Evolutionary conservation across 2,888 invertebrate genomes (phyloP), one percentile per base, ranked within the genome.

Genomic region (Nomada fucata): DNA sequence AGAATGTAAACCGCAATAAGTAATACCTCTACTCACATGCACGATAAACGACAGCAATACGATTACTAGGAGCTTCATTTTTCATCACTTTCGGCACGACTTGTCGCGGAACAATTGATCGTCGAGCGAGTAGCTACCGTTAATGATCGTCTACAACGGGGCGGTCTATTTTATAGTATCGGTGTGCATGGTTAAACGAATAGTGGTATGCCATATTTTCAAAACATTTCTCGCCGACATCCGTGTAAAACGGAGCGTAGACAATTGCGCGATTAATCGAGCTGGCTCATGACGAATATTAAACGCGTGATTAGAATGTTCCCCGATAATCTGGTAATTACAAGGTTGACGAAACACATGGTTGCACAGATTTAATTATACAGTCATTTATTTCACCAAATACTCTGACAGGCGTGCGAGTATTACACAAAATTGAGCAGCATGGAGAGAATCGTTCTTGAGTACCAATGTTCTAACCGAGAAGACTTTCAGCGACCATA

Each of bases 161-260:
- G 20, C 60, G 7, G 15, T 60, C 61, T 61, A 60, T 74, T 89
- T 89, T 89, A 89, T 89, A 90, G 68, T 42, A 26, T 15, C 36
- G 23, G 29, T 11, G 26, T 47, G 65, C 18, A 20, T n/a, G 53
- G 57, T 63, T 73, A 64, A 73, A 68, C 47, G 29, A 47, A 2
- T 13, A 42, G 20, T 13, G 76, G 59, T 75, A 69, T 77, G 72
- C 67, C 29, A 44, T 76, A 63, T 85, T 84, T 88, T 42, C n/a
- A 23, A 84, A 86, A 84, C 86, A 86, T 78, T 67, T 36, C 5
- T 61, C 2, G 36, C 55, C 69, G 79, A 79, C 86, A 86, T 86
- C 76, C 85, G 74, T 64, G 47, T 50, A n/a, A 60, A 26, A 67
- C 77, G 61, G 29, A 44, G 52, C 63, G 20, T 23, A 10, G 61